Conservation (phyloP, 2,888 invertebrate genomes). For the Hymenopus coronatus region DNA sequence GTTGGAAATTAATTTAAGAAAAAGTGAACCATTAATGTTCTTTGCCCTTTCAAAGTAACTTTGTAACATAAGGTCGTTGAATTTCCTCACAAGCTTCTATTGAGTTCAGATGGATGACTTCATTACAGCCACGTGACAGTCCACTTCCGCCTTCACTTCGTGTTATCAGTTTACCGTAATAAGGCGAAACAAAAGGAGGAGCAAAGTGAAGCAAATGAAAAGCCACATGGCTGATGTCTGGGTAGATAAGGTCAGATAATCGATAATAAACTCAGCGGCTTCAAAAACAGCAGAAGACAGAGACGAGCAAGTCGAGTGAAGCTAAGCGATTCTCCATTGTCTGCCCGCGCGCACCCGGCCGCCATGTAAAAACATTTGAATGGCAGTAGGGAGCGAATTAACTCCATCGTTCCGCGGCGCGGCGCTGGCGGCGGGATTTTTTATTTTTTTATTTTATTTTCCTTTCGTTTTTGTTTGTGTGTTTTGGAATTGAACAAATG, state of each 20-base stretch:
- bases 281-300: slow-evolving; percentile 20
- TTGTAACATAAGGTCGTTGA: neutral
- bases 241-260: slow-evolving; percentile 8
- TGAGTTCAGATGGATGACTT: too few species aligned
- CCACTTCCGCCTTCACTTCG: neutral
- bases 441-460: slow-evolving; percentile 12
- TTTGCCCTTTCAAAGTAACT: too few species aligned
- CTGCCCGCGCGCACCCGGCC: slow-evolving; percentile 9
- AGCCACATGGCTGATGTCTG: neutral
- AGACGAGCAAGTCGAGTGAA: slow-evolving; percentile 14
- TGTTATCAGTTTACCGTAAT: neutral
- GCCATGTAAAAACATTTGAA: slow-evolving; percentile 19
- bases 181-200: neutral
- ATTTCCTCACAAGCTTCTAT: neutral
- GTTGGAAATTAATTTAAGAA: too few species aligned
- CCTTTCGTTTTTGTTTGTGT: slow-evolving; percentile 19
- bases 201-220: neutral
- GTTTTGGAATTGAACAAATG: slow-evolving; percentile 20
- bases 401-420: slow-evolving; percentile 14
- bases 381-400: slow-evolving; percentile 15
- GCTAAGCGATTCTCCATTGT: slow-evolving; percentile 20
- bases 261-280: slow-evolving; percentile 19
- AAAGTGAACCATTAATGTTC: too few species aligned
- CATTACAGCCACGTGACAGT: neutral
- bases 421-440: neutral